phyloP scores from a whole-genome alignment of 2,113 vertebrate species.

The Junco hyemalis region DNA sequence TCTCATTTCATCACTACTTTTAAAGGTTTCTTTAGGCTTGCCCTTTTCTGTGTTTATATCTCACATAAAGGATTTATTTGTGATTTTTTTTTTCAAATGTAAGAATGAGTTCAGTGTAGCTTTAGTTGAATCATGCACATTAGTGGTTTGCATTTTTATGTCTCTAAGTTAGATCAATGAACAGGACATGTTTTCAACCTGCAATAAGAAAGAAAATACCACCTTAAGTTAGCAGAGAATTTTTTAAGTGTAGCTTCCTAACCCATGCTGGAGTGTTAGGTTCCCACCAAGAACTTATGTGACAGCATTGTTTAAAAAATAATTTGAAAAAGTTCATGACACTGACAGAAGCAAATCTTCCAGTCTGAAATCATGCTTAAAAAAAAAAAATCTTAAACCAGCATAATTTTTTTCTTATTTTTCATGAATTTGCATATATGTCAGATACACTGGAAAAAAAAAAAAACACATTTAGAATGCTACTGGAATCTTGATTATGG shows the following conservation, averaged over 20 bases:
- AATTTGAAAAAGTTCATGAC: neutral
- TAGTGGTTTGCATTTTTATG: neutral
- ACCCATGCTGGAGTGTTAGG: neutral
- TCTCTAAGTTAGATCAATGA: neutral
- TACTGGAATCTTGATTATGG: neutral
- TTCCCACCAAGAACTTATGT: neutral
- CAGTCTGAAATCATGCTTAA: neutral
- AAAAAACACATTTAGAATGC: neutral
- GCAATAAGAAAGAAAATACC: neutral
- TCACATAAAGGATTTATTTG: neutral
- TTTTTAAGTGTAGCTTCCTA: neutral
- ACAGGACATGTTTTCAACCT: neutral
- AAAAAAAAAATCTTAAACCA: neutral
- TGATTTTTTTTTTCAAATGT: neutral
- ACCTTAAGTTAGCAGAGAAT: neutral
- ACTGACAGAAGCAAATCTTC: neutral
- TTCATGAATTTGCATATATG: neutral
- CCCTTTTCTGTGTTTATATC: neutral
- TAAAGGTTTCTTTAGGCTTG: neutral
- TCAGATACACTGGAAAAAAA: neutral
- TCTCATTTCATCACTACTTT: neutral
- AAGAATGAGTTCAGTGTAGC: neutral
- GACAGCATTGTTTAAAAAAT: neutral
- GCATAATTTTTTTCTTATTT: neutral
- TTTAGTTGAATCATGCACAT: neutral